These are phyloP conservation scores for Tenodera sinensis DNA, from an alignment of 2,888 invertebrate species.

Conservation along the genomic window DNA sequence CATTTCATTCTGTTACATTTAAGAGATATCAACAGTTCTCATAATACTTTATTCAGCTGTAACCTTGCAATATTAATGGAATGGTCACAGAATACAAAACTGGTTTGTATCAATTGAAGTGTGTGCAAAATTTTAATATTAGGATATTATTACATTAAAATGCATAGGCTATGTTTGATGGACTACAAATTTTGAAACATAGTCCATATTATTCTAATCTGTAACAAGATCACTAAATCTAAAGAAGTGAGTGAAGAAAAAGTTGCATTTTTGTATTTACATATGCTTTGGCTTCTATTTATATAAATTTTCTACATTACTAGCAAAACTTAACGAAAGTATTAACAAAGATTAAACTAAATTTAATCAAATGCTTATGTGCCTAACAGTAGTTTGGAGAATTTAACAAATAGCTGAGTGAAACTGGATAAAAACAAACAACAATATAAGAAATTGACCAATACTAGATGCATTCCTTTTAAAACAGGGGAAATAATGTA, in stretches of 20 bases:
- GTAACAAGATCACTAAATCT: neutral
- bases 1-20: neutral
- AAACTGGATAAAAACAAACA: neutral
- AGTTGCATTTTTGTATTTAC: neutral
- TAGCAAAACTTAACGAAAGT: neutral
- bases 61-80: neutral
- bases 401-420: neutral
- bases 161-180: neutral
- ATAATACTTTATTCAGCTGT: neutral
- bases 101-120: neutral
- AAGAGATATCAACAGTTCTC: neutral
- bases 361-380: neutral
- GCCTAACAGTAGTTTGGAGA: neutral
- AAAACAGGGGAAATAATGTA: neutral
- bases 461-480: neutral
- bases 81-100: neutral
- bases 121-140: neutral
- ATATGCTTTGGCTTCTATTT: neutral
- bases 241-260: neutral
- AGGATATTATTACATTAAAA: neutral
- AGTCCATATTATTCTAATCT: neutral
- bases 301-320: neutral
- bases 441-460: neutral
- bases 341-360: neutral
- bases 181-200: neutral